Conservation (phyloP, 2,113 vertebrate genomes). For the Apteryx mantelli region DNA sequence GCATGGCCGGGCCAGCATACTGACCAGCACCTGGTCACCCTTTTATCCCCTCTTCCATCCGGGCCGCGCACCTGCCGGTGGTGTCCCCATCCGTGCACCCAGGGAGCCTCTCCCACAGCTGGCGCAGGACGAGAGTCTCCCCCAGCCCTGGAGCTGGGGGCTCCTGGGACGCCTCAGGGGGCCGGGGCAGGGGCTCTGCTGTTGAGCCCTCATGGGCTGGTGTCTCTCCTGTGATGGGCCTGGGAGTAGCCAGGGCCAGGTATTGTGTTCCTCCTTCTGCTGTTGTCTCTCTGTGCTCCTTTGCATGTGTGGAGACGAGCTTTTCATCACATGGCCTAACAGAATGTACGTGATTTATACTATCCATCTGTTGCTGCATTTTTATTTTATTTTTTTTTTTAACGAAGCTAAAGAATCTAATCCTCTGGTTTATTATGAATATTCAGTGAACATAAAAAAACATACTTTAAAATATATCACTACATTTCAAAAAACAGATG, state of each 20-base stretch:
- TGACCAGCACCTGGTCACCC: accelerated
- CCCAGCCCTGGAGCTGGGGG: background rate
- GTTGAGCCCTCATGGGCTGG: background rate
- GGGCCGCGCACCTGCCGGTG: too few species aligned
- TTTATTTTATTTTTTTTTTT: background rate
- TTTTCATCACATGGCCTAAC: background rate
- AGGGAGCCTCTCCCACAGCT: background rate
- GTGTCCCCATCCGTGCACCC: background rate
- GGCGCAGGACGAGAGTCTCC: background rate
- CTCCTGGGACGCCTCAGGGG: background rate
- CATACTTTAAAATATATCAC: background rate
- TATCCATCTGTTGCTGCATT: background rate
- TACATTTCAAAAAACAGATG: background rate
- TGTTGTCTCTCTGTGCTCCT: background rate
- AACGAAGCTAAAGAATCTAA: background rate
- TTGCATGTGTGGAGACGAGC: background rate
- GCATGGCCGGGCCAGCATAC: accelerated
- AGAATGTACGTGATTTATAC: accelerated
- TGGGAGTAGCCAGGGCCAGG: background rate
- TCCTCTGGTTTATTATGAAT: background rate
- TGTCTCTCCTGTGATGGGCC: background rate
- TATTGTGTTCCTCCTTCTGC: accelerated
- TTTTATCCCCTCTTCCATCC: background rate
- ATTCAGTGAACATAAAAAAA: background rate
- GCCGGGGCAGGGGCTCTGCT: too few species aligned